Percentiles rank a stretch among this genome's conserved stretches.
Conservation (phyloP, 2,113 vertebrate species). For the Falco punctatus region DNA sequence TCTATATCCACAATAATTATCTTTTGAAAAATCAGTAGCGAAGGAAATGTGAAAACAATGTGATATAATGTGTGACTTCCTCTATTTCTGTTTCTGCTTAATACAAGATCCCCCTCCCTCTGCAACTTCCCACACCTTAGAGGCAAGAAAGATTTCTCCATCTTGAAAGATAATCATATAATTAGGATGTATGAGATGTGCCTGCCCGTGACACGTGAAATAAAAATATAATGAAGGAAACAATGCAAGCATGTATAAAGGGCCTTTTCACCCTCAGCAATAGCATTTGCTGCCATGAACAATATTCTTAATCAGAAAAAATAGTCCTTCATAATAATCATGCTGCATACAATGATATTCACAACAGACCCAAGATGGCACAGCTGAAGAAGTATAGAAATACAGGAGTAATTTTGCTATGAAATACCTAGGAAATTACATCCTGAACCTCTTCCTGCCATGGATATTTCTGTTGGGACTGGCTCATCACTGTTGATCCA, state of each 20-base stretch:
- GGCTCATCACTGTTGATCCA: neutral
- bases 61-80: constrained; percentile 39
- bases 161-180: constrained; percentile 58
- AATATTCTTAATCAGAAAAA: constrained; percentile 14
- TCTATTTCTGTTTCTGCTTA: neutral
- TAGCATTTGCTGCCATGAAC: constrained; percentile 5
- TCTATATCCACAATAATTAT: constrained; percentile 63
- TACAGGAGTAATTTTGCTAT: constrained; percentile 21
- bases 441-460: neutral
- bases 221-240: constrained; percentile 41
- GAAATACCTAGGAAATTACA: constrained; percentile 34
- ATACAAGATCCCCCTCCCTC: neutral
- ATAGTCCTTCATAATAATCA: constrained; percentile 4
- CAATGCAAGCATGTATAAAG: neutral
- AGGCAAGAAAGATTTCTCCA: neutral
- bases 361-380: neutral
- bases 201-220: neutral
- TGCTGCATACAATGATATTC: neutral
- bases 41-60: constrained; percentile 58
- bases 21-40: constrained; percentile 66
- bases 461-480: neutral
- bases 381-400: neutral
- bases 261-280: neutral
- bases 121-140: neutral
- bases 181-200: constrained; percentile 70